Percentiles rank a stretch among this genome's conserved stretches.
Conservation (phyloP, 2,797 vertebrate genomes). For the Gypaetus barbatus region DNA sequence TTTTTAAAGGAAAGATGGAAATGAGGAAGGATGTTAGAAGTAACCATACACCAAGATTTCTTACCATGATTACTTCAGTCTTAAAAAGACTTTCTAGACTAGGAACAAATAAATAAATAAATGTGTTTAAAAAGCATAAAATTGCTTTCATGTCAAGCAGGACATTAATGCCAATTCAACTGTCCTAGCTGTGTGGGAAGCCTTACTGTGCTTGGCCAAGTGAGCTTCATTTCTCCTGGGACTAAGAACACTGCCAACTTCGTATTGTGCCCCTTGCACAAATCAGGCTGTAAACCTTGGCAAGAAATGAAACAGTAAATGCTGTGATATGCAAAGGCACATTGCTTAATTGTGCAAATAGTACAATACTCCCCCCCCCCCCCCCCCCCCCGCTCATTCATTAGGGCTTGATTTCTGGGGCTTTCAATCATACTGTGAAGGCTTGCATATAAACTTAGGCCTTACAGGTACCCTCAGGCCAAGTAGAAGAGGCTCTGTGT, state of each 20-base stretch:
- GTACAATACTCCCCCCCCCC: too few species aligned
- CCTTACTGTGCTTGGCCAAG: neutral
- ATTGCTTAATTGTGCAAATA: neutral
- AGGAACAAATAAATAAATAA: neutral
- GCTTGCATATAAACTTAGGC: neutral
- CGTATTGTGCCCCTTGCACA: neutral
- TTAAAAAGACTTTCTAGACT: neutral
- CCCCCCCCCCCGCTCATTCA: accelerated
- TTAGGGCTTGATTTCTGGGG: neutral
- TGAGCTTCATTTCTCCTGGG: neutral
- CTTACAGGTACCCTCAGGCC: neutral
- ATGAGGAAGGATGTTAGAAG: neutral
- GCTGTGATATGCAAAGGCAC: neutral
- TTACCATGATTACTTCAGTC: neutral
- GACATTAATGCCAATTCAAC: neutral
- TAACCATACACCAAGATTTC: neutral
- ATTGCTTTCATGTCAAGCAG: neutral
- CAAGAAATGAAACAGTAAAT: neutral
- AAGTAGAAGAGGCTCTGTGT: neutral
- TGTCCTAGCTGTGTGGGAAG: neutral
- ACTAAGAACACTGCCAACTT: neutral
- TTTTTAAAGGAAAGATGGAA: neutral
- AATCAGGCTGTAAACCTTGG: neutral
- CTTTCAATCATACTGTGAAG: neutral
- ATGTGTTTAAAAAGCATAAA: neutral